Conservation (phyloP, 53 echinoderm and acorn worm genomes). For the Echinometra lucunter region DNA sequence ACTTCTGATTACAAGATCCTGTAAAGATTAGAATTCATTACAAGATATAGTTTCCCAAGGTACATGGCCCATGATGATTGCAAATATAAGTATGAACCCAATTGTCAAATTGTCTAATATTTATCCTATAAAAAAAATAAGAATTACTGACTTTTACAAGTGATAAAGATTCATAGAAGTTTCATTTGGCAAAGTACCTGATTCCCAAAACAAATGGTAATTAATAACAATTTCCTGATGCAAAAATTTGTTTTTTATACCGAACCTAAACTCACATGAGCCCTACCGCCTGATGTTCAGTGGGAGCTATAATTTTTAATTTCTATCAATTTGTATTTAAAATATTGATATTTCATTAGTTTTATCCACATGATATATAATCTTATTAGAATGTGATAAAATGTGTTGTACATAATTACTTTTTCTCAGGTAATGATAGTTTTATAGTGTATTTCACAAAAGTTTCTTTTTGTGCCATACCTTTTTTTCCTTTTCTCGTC, state of each 20-base stretch:
- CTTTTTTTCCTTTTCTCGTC: neutral
- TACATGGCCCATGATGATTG: neutral
- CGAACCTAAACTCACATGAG: too few relatives aligned
- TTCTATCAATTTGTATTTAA: neutral
- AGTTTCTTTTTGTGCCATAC: neutral
- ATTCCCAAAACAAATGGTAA: too few relatives aligned
- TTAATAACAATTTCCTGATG: too few relatives aligned
- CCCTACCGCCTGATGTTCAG: too few relatives aligned
- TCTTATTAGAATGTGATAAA: too few relatives aligned
- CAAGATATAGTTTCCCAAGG: constrained; percentile 21
- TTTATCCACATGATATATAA: too few relatives aligned
- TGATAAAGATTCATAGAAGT: too few relatives aligned
- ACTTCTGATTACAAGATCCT: constrained; percentile 39
- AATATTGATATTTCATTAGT: neutral
- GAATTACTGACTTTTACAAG: too few relatives aligned
- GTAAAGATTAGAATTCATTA: constrained; percentile 11
- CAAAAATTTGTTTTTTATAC: neutral
- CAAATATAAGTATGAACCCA: neutral
- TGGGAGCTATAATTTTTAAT: too few relatives aligned
- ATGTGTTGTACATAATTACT: too few relatives aligned
- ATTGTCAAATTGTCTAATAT: neutral
- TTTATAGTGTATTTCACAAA: neutral
- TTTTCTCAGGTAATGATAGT: neutral
- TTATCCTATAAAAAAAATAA: too few relatives aligned
- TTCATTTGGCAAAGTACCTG: too few relatives aligned